These are phyloP conservation scores for Phortica okadai DNA, from an alignment of 2,888 invertebrate genomes.

Conservation along the genomic window DNA sequence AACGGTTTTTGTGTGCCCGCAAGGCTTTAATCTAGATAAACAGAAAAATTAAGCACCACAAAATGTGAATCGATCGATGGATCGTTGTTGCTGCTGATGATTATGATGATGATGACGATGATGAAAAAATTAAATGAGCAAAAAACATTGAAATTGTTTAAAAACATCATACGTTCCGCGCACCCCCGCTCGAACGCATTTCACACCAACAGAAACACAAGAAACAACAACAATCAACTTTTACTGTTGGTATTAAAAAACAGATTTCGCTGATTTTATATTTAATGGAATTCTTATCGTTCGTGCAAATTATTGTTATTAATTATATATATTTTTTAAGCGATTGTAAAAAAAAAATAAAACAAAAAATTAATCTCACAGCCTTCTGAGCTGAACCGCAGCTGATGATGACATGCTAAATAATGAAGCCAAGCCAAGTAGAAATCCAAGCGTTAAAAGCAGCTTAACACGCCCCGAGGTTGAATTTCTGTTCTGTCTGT, in stretches of 20 bases:
- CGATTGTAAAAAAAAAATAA: not conserved
- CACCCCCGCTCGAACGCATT: not conserved
- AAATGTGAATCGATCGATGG: not conserved
- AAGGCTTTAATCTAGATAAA: slow-evolving; percentile 70
- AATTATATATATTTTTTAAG: slow-evolving; percentile 60
- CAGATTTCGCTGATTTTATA: slow-evolving; percentile 56
- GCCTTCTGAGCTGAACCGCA: not conserved
- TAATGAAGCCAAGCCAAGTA: not conserved
- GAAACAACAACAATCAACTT: not conserved
- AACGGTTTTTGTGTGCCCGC: slow-evolving; percentile 58
- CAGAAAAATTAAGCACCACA: slow-evolving; percentile 43
- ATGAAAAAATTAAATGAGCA: slow-evolving; percentile 52
- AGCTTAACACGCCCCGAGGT: not conserved
- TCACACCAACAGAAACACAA: not conserved
- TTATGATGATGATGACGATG: slow-evolving; percentile 42
- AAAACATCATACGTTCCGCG: slow-evolving; percentile 54
- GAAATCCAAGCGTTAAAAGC: slow-evolving; percentile 6
- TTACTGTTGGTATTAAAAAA: slow-evolving; percentile 39
- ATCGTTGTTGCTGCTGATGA: not conserved
- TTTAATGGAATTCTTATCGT: slow-evolving; percentile 72
- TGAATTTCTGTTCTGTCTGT: not conserved
- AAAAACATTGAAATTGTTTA: slow-evolving; percentile 26
- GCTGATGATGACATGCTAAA: slow-evolving; percentile 31
- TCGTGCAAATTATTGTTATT: slow-evolving; percentile 71
- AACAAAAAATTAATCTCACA: not conserved